Base-by-base conservation (phyloP, 1,140 invertebrate genomes). In the Drosophila oshimai region DNA sequence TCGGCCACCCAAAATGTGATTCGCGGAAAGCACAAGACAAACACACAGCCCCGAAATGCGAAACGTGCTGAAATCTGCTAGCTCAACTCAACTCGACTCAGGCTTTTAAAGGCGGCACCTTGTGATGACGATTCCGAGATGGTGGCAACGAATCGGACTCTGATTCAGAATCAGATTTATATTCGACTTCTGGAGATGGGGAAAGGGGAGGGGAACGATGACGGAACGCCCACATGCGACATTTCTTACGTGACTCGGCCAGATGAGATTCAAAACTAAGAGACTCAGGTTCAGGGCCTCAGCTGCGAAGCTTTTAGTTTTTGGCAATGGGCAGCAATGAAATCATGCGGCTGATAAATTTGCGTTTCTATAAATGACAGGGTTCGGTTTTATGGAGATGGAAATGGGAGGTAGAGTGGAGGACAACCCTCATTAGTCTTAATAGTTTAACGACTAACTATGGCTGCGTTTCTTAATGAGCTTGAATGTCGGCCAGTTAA, bases 361-460 rank as follows among this genome's bases (percentile, higher is more conserved):
- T 80, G 61, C 65, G 68, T 69, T 58, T 61, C 45, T 44, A 60
- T 45, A 68, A 68, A 42, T 46, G 24, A 42, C 50, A 37, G 37
- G 33, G 45, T 33, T 28, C 4, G 15, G 7, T 26, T 55, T 54
- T 22, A 26, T 6, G 26, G 24, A 9, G 18, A 3, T 17, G n/a
- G 20, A 9, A 39, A 17, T 1, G 1, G 15, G 44, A n/a, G 31
- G 9, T 46, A n/a, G 13, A 46, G 24, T 6, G 24, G 3, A 45
- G 45, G 10, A n/a, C 41, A 54, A 84, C 80, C 80, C 81, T 87
- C 81, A 87, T 87, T 87, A 88, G 81, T 87, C 74, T 87, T 87
- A 87, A 87, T 87, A 77, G 81, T 74, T 70, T 74, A 81, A 77
- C 67, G 76, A 87, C 73, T 49, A 44, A 87, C 60, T 72, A 54